Evolutionary conservation across 2,888 invertebrate species (phyloP), one percentile per base, ranked within the genome.

Genomic region (Danaus chrysippus): DNA sequence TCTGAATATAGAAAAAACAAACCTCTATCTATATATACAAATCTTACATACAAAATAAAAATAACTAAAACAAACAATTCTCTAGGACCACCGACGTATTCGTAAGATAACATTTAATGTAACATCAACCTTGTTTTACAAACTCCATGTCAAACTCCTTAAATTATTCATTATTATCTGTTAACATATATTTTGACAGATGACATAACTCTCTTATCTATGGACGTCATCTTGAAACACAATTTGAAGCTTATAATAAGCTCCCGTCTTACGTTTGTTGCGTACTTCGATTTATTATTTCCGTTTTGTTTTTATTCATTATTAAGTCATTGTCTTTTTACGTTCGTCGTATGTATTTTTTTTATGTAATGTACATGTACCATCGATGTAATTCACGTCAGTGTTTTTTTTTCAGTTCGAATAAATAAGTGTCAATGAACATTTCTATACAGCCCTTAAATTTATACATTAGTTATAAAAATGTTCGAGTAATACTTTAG

Each of bases 161-260:
- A 77, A 82, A 83, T 79, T 83, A 84, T 83, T 85, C 84, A 79
- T 77, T 78, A 56, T 19, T 61, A 73, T 64, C 67, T 86, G 89
- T 87, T 88, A 89, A 89, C 90, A 87, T 90, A 81, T 89, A 88
- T 90, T 91, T 91, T 91, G 91, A 90, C 90, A 90, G 86, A 91
- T 87, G 90, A 91, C 91, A 90, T 89, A 90, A 90, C 84, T 90
- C 90, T 82, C 82, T 72, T 91, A 91, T 90, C 71, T 65, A 61
- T 59, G 58, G 58, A 66, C 79, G 82, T 84, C 89, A 89, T 86
- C 87, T 86, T 75, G 86, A 85, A 86, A 84, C 81, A 86, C 87
- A 85, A 87, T 87, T 89, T 83, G 84, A 84, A 83, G 84, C 78
- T 83, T 83, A 84, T 89, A 89, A 89, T 85, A 89, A 86, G 87